Base-by-base conservation (phyloP, 2,113 vertebrate genomes). In the Sciurus niger region DNA sequence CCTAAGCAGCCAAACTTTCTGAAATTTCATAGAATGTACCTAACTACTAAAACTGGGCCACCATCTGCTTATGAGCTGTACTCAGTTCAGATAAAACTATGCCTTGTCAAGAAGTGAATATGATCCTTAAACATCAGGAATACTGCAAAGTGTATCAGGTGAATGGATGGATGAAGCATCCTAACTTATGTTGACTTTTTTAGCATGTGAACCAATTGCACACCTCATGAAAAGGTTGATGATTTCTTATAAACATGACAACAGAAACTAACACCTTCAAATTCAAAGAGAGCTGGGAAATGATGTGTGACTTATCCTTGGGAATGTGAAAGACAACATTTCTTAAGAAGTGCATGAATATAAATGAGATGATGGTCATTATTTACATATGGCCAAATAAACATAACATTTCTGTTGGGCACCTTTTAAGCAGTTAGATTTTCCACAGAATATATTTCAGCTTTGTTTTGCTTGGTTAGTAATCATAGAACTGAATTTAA, bases 381-480 rank as follows among this genome's bases (percentile, higher is more conserved):
- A 94, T 93, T 97, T 97, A 96, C 95, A 87, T 89, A 91, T 85
- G 55, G 77, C 67, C 70, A 96, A 97, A 95, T 96, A 94, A 97
- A 93, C 67, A 88, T 73, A 22, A 3, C 51, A 86, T 96, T 96
- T 93, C 84, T 37, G 0, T 55, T 89, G 70, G 68, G 86, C 4
- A 55, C n/a, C 65, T 97, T 88, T 77, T 53, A 82, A 96, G 55
- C 79, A 65, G 94, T 95, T 97, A 13, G 55, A 70, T 80, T 96
- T 95, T 82, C 82, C 51, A 14, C 22, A 79, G 89, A 89, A 73
- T 93, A 2, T 95, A 95, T 97, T 97, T 95, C 78, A 83, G 83
- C 63, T 97, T 96, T 97, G 53, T 97, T 95, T 96, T 86, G 73
- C 73, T 98, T 96, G 82, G 68, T 53, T 94, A 77, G 76, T 97